A percentile compares a stretch with the other conserved stretches of the same genome.
phyloP scores from a whole-genome alignment of 2,797 vertebrate genomes.

The Gymnocypris eckloni region DNA sequence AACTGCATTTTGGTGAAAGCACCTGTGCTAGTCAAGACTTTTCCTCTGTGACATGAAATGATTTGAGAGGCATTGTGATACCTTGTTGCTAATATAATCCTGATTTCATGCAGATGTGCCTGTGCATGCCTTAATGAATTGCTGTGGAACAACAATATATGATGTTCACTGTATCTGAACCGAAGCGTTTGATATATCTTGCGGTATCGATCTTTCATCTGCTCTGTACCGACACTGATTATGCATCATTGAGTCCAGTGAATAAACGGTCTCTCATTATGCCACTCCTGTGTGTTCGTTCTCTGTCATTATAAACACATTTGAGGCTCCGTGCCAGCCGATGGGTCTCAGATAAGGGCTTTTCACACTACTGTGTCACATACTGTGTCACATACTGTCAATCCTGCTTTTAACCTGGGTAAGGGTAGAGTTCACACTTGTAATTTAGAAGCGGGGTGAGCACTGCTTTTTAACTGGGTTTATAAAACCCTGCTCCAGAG shows the following conservation, averaged over 20 bases:
- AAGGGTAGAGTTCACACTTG: neutral
- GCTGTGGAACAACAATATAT: constrained; percentile 59
- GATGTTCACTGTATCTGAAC: constrained; percentile 56
- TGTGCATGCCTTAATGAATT: constrained; percentile 67
- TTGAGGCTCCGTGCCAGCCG: neutral
- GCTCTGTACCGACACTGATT: constrained; percentile 51
- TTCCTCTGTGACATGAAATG: constrained; percentile 39
- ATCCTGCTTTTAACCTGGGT: neutral
- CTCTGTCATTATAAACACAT: constrained; percentile 33
- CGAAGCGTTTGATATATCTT: constrained; percentile 52
- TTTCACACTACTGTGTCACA: neutral
- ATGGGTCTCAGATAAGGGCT: neutral
- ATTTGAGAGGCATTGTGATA: constrained; percentile 46
- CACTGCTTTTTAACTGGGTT: neutral
- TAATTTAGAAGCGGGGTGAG: neutral
- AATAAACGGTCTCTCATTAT: constrained; percentile 60
- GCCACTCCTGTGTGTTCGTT: constrained; percentile 32
- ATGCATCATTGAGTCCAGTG: constrained; percentile 53
- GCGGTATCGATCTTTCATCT: constrained; percentile 52
- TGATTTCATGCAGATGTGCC: constrained; percentile 62
- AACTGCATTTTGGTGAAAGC: constrained; percentile 39
- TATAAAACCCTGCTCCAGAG: neutral
- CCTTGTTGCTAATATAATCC: constrained; percentile 54
- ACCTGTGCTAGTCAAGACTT: constrained; percentile 47
- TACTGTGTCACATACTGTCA: neutral